Evolutionary conservation across 2,113 vertebrate species (phyloP).

Genomic region (Amphiprion percula): DNA sequence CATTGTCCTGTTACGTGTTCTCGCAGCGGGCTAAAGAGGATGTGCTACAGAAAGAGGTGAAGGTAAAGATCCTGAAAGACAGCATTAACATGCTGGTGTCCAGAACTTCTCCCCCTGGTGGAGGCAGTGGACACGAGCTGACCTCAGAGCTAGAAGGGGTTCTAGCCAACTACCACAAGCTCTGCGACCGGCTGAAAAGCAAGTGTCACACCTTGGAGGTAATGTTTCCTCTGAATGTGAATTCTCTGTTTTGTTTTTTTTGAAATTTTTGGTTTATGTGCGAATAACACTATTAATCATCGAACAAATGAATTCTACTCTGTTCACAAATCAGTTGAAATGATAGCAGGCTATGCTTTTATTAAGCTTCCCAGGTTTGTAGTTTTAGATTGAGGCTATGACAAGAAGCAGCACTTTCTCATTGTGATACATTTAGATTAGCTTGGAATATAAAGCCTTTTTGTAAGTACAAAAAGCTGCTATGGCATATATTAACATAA

Average conservation of each 20-base stretch:
- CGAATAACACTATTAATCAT: too few species aligned
- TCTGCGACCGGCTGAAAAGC: conserved; percentile 95
- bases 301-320: not conserved
- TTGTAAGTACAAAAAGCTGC: not conserved
- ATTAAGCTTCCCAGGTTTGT: too few species aligned
- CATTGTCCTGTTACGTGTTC: not conserved
- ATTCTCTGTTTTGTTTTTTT: not conserved
- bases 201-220: conserved; percentile 98
- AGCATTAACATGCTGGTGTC: conserved; percentile 91
- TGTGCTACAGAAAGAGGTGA: conserved; percentile 97
- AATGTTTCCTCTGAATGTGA: conserved; percentile 26
- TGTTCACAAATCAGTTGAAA: not conserved
- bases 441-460: not conserved
- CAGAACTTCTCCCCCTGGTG: conserved; percentile 84
- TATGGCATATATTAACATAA: not conserved
- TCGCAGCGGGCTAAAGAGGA: conserved; percentile 96
- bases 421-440: not conserved
- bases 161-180: conserved; percentile 93
- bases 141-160: conserved; percentile 87
- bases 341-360: too few species aligned
- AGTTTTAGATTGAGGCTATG: too few species aligned
- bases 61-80: conserved; percentile 98
- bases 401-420: too few species aligned
- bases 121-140: conserved; percentile 86
- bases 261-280: too few species aligned